phyloP scores from a whole-genome alignment of 2,888 invertebrate genomes.

The Pollenia angustigena region DNA sequence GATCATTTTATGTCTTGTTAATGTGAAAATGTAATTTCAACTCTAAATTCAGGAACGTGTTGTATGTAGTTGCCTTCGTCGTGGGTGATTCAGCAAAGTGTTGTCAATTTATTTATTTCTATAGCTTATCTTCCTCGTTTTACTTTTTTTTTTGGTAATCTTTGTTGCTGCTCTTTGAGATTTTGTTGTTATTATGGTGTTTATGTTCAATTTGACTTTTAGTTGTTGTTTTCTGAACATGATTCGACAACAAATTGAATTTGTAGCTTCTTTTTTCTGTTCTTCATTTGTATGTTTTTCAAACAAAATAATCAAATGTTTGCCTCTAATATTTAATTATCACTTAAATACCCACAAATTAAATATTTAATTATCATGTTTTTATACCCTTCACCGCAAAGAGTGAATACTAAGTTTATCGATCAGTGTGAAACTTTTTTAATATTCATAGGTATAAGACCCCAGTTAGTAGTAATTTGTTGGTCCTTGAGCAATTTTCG shows the following conservation, averaged over 20 bases:
- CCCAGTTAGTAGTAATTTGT: too few species aligned
- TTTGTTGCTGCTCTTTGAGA: not conserved
- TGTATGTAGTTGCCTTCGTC: slow-evolving; percentile 35
- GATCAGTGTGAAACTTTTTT: too few species aligned
- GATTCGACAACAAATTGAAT: slow-evolving; percentile 3
- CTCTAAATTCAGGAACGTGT: slow-evolving; percentile 52
- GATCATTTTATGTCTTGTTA: slow-evolving; percentile 61
- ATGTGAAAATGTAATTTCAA: slow-evolving; percentile 61
- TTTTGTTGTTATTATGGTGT: not conserved
- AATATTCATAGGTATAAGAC: too few species aligned
- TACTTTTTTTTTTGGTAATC: not conserved
- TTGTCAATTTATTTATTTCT: slow-evolving; percentile 44
- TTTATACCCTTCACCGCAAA: too few species aligned
- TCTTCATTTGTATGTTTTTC: slow-evolving; percentile 4
- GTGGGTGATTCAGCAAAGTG: slow-evolving; percentile 61
- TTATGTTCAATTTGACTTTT: not conserved
- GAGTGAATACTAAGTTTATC: too few species aligned
- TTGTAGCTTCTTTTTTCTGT: not conserved
- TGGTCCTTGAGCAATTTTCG: too few species aligned
- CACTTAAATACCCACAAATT: not conserved
- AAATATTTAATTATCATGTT: slow-evolving; percentile 12
- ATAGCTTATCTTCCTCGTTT: not conserved
- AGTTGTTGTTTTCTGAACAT: not conserved
- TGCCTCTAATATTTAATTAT: slow-evolving; percentile 37
- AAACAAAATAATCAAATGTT: slow-evolving; percentile 22